Evolutionary conservation across 2,113 vertebrate species (phyloP).

Genomic region (Phrynosoma blainvillii): DNA sequence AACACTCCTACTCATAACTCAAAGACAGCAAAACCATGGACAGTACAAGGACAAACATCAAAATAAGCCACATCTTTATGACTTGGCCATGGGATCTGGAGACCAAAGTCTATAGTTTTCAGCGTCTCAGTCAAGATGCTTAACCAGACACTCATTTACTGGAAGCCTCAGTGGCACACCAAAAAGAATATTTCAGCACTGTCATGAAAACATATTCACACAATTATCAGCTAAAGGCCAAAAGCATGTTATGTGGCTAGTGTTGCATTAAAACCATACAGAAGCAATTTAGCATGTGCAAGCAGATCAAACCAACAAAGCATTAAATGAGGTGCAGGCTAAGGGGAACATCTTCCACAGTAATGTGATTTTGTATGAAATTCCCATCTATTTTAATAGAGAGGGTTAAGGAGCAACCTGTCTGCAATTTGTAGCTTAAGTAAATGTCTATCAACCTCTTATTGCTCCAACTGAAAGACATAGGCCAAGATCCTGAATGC

Average conservation of each 20-base stretch:
- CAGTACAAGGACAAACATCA: not conserved
- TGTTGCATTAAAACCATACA: not conserved
- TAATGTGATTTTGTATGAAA: not conserved
- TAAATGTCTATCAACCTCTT: no score
- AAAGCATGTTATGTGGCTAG: not conserved
- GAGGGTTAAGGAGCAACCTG: not conserved
- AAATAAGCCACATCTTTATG: not conserved
- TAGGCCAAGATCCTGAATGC: no score
- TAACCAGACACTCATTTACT: not conserved
- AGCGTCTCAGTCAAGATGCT: not conserved
- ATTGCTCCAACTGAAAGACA: no score
- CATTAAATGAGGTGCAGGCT: not conserved
- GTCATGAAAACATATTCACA: not conserved
- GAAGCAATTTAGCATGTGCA: not conserved
- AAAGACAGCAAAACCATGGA: not conserved
- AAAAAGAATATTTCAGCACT: not conserved
- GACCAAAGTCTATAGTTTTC: not conserved
- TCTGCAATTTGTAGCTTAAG: not conserved
- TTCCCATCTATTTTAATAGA: not conserved
- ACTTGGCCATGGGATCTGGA: not conserved
- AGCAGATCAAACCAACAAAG: not conserved
- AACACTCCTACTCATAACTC: not conserved
- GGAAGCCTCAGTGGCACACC: not conserved
- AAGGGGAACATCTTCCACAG: not conserved
- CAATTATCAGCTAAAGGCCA: not conserved